phyloP scores from a whole-genome alignment of 1,140 invertebrate species.

The Diachasmimorpha longicaudata region DNA sequence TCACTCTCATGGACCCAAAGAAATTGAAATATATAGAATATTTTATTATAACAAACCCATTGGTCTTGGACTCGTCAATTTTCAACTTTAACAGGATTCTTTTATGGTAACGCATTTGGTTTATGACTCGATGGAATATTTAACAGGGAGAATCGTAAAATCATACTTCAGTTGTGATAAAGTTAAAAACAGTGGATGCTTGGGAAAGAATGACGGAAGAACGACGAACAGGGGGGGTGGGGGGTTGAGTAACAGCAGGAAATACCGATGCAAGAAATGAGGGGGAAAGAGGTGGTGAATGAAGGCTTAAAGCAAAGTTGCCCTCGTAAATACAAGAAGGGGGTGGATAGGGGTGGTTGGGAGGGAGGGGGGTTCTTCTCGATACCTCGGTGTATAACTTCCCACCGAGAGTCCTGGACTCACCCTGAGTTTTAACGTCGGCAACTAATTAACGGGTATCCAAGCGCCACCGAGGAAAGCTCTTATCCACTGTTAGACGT shows the following conservation, averaged over 20 bases:
- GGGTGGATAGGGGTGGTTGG: no score
- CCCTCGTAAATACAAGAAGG: constrained; percentile 50
- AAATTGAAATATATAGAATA: constrained; percentile 2
- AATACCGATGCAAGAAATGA: neutral
- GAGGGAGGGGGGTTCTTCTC: neutral
- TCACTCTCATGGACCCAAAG: neutral
- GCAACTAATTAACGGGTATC: constrained; percentile 23
- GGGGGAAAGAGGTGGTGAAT: neutral
- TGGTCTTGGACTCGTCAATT: neutral
- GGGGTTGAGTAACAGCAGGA: neutral
- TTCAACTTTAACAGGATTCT: constrained; percentile 11
- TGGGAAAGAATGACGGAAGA: neutral
- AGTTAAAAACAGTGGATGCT: constrained; percentile 49
- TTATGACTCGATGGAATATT: constrained; percentile 47
- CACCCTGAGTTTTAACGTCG: constrained; percentile 21
- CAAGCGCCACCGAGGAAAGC: constrained; percentile 27
- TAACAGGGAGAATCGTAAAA: constrained; percentile 57
- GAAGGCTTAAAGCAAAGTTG: constrained; percentile 55
- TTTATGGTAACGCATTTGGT: constrained; percentile 18
- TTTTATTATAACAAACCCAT: constrained; percentile 1
- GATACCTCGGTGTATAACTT: constrained; percentile 21
- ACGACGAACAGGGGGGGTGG: neutral
- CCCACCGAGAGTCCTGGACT: neutral
- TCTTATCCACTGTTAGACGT: constrained; percentile 22
- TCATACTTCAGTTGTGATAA: constrained; percentile 59